Evolutionary conservation across 2,113 vertebrate species (phyloP), one percentile per base, ranked within the genome.

Genomic region (Stegastes partitus): DNA sequence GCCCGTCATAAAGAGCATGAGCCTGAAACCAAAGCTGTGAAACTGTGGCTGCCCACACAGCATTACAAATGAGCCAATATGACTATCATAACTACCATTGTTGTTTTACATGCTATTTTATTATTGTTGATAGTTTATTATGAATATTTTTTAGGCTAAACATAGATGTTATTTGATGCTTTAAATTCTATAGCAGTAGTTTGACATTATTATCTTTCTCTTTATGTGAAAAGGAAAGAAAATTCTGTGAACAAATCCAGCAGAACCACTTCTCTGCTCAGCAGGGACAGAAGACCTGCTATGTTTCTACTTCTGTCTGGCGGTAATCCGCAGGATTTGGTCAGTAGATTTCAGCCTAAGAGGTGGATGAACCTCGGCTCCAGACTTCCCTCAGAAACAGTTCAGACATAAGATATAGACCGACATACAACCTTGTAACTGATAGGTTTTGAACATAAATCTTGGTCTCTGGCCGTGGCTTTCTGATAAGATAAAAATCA

Each of bases 401-500:
- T 57, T 53, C 23, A 37, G 70, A 59, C 47, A 55, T 11, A 21
- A 56, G 25, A 61, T 74, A 25, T 11, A 53, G 31, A 63, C 39
- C 47, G 14, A 64, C 5, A 19, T 5, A 42, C 21, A 34, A 28
- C 15, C 12, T 66, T 66, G 54, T 49, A 47, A 68, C 3, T 19
- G 34, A 65, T 21, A 44, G 16, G 5, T 55, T 21, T 53, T 59
- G 26, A 71, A 44, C 25, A 58, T 62, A 72, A 87, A 79, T 72
- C 44, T 62, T 42, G n/a, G 8, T 74, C 31, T 77, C 56, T 68
- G 54, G 45, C 15, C 1, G 15, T 18, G 34, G n/a, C 39, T 74
- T 65, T 23, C 42, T 47, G 84, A 90, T 85, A 75, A 85, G 71
- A 77, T 80, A 84, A 68, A 39, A 75, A 77, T 72, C 0, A n/a